phyloP scores from a whole-genome alignment of 2,797 vertebrate species.

The Malurus leucopterus region DNA sequence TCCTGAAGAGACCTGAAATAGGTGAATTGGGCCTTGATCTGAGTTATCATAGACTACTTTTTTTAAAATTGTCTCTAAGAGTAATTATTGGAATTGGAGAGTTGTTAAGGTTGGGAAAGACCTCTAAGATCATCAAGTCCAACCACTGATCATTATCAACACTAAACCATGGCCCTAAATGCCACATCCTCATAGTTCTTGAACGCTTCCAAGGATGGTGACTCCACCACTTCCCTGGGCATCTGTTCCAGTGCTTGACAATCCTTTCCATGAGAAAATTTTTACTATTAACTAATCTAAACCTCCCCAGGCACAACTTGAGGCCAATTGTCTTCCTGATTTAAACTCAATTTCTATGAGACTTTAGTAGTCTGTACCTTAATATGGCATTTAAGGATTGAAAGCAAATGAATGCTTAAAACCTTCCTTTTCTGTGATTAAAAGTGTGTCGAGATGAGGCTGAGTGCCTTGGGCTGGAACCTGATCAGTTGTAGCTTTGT shows the following conservation, averaged over 20 bases:
- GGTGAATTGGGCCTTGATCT: not conserved
- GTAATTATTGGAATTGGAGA: not conserved
- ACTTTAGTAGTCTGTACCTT: not conserved
- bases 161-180: not conserved
- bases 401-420: not conserved
- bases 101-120: not conserved
- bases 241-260: not conserved
- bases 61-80: not conserved
- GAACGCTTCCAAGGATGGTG: not conserved
- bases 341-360: not conserved
- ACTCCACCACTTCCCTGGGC: not conserved
- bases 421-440: not conserved
- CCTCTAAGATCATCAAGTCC: not conserved
- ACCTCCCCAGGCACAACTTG: not conserved
- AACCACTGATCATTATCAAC: not conserved
- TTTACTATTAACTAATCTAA: not conserved
- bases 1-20: not conserved
- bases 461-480: not conserved
- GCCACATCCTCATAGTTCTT: not conserved
- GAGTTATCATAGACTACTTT: rapidly evolving
- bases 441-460: not conserved
- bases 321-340: not conserved
- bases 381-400: not conserved
- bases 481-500: not conserved
- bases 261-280: not conserved